phyloP scores from a whole-genome alignment of 2,113 vertebrate genomes.

The Thinocorus orbignyianus region DNA sequence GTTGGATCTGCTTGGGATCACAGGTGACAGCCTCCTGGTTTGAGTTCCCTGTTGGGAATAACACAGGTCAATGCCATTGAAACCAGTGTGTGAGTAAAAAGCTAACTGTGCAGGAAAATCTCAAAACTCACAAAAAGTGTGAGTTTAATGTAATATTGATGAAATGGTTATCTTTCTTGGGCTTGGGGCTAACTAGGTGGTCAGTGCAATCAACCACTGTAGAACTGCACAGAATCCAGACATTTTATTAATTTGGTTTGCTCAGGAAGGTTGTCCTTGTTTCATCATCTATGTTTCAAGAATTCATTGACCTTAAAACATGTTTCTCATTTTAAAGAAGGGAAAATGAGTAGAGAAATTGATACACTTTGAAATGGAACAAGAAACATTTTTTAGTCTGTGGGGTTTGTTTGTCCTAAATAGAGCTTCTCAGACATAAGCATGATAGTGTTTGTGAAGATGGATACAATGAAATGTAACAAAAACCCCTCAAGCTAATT shows the following conservation, averaged over 20 bases:
- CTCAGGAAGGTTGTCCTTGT: neutral
- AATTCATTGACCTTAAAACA: neutral
- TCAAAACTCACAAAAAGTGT: neutral
- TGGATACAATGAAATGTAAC: neutral
- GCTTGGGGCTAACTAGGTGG: neutral
- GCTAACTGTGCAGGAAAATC: neutral
- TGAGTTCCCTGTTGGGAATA: neutral
- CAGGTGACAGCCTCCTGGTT: neutral
- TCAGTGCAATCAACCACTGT: neutral
- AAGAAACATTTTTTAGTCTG: neutral
- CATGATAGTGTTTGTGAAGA: neutral
- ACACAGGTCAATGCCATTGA: neutral
- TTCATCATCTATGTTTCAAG: neutral
- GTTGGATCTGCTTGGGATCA: neutral
- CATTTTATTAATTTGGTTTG: neutral
- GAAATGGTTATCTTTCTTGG: neutral
- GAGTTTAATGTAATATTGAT: neutral
- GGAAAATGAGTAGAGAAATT: neutral
- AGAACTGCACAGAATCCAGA: neutral
- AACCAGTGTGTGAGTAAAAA: neutral
- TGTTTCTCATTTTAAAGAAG: neutral
- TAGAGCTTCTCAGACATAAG: neutral
- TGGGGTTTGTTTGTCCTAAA: fast-evolving
- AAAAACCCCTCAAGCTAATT: neutral
- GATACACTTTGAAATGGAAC: neutral